A percentile compares a stretch with the other conserved stretches of the same genome.
These are phyloP conservation scores for Cyclargus thomasi DNA, from an alignment of 1,140 invertebrate species.

Conservation along the genomic window DNA sequence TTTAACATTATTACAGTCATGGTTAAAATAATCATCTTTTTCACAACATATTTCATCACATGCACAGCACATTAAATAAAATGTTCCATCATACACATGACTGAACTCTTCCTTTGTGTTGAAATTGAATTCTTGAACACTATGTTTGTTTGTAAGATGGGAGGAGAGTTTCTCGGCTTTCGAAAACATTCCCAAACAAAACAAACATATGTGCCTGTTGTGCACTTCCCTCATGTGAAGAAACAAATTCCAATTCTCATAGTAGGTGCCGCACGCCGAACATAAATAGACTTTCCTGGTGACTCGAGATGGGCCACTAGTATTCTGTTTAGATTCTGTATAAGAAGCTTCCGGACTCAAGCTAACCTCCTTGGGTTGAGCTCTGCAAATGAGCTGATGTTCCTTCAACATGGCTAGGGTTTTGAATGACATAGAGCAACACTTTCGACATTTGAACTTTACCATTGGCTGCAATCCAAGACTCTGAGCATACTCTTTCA, in stretches of 20 bases:
- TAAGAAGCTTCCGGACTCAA: slow-evolving; percentile 51
- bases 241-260: slow-evolving; percentile 89
- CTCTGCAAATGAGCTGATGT: slow-evolving; percentile 77
- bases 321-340: slow-evolving; percentile 41
- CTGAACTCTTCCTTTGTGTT: slow-evolving; percentile 79
- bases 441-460: slow-evolving; percentile 81
- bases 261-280: slow-evolving; percentile 85
- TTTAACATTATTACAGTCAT: slow-evolving; percentile 77
- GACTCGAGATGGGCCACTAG: slow-evolving; percentile 77
- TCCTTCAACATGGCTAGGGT: slow-evolving; percentile 77
- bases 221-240: slow-evolving; percentile 87
- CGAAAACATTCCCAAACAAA: slow-evolving; percentile 86
- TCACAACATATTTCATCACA: slow-evolving; percentile 85
- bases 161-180: slow-evolving; percentile 84
- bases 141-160: slow-evolving; percentile 85
- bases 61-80: slow-evolving; percentile 85
- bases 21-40: slow-evolving; percentile 82
- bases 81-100: slow-evolving; percentile 78
- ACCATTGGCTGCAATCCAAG: slow-evolving; percentile 80
- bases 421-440: slow-evolving; percentile 77
- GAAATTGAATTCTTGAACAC: slow-evolving; percentile 80
- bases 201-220: slow-evolving; percentile 84
- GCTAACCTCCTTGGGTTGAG: slow-evolving; percentile 59
- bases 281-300: slow-evolving; percentile 85
- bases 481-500: slow-evolving; percentile 81